Evolutionary conservation across 92 coral and sea anemone genomes (phyloP).

Genomic region (Metridium senile): DNA sequence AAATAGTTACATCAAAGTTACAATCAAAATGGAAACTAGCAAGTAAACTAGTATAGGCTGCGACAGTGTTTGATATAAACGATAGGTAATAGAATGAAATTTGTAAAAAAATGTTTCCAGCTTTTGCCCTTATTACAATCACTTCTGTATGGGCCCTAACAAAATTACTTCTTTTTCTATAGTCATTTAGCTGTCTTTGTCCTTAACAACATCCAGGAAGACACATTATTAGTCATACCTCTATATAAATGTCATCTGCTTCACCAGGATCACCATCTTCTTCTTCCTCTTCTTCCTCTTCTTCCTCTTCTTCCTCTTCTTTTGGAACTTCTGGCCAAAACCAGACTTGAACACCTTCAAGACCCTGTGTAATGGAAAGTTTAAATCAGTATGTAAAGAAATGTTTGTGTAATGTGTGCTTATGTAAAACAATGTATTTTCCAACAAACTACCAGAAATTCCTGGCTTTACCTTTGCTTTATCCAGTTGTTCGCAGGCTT

Average conservation of each 20-base stretch:
- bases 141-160: too few species aligned
- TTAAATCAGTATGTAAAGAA: not conserved
- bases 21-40: too few species aligned
- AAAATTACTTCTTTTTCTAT: too few species aligned
- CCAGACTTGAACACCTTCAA: constrained; percentile 70
- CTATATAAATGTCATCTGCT: constrained; percentile 51
- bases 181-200: too few species aligned
- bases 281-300: constrained; percentile 54
- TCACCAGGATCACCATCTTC: constrained; percentile 37
- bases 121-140: too few species aligned
- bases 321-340: constrained; percentile 76
- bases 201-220: too few species aligned
- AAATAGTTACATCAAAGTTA: not conserved
- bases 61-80: too few species aligned
- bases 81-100: too few species aligned
- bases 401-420: not conserved
- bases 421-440: not conserved
- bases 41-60: too few species aligned
- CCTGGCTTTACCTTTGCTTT: constrained; percentile 68
- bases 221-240: constrained; percentile 32
- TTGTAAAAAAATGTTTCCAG: too few species aligned
- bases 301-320: constrained; percentile 58
- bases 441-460: not conserved
- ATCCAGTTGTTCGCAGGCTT: constrained; percentile 97
- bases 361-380: constrained; percentile 41